Percentiles rank a stretch among this genome's conserved stretches.
Conservation (phyloP, 1,140 invertebrate species). For the Orius insidiosus region DNA sequence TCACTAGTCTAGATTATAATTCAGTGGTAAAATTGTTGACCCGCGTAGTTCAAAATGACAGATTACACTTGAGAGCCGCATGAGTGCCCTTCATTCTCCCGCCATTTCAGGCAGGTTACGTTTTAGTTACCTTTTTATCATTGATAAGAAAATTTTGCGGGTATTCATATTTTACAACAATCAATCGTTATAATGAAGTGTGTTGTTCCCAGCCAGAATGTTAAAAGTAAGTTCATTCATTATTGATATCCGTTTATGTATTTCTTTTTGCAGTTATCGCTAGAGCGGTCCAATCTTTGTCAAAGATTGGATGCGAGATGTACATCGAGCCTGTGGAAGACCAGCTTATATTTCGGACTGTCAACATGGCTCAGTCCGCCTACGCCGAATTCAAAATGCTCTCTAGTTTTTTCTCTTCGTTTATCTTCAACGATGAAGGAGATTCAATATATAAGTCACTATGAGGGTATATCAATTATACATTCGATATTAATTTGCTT, state of each 20-base stretch:
- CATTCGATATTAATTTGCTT: slow-evolving; percentile 17
- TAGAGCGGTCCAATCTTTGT: slow-evolving; percentile 61
- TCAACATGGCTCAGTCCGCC: slow-evolving; percentile 66
- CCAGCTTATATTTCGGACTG: slow-evolving; percentile 47
- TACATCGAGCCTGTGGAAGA: slow-evolving; percentile 51
- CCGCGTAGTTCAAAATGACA: too few species aligned
- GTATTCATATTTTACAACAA: too few species aligned
- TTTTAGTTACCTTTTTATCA: too few species aligned
- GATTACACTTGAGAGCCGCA: too few species aligned
- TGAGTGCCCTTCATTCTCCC: too few species aligned
- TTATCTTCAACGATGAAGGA: slow-evolving; percentile 34
- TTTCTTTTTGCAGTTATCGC: slow-evolving; percentile 49
- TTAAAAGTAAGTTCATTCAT: slow-evolving; percentile 33
- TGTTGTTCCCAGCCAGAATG: slow-evolving; percentile 35
- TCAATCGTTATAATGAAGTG: slow-evolving; percentile 34
- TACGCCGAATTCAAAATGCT: slow-evolving; percentile 59
- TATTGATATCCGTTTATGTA: slow-evolving; percentile 4
- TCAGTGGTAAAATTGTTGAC: too few species aligned
- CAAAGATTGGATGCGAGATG: slow-evolving; percentile 72
- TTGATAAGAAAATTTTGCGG: too few species aligned
- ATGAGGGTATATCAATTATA: slow-evolving; percentile 27
- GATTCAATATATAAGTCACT: slow-evolving; percentile 29
- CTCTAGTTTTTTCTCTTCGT: slow-evolving; percentile 57
- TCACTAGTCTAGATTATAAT: too few species aligned
- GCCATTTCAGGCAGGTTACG: too few species aligned